Percentiles rank a stretch among this genome's conserved stretches.
Conservation (phyloP, 2,888 invertebrate species). For the Leucophenga maculata region DNA sequence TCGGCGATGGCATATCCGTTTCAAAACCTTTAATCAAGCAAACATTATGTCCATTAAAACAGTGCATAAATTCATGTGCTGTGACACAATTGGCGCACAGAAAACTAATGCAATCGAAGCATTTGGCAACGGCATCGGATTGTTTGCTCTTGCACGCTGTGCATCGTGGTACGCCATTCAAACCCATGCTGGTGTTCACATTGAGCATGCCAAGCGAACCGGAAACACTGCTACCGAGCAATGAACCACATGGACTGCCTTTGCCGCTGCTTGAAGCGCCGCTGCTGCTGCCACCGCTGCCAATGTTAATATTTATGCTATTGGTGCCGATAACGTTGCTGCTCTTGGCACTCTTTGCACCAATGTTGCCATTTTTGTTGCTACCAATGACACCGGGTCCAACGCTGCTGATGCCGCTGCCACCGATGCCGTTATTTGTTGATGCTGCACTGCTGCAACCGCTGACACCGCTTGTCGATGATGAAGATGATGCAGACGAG, state of each 20-base stretch:
- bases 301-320: conserved; percentile 42
- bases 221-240: conserved; percentile 37
- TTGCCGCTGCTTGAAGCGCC: conserved; percentile 32
- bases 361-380: conserved; percentile 41
- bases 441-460: conserved; percentile 67
- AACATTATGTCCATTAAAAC: conserved; percentile 96
- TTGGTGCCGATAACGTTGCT: conserved; percentile 41
- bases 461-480: conserved; percentile 74
- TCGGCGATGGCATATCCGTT: conserved; percentile 32
- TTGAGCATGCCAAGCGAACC: conserved; percentile 61
- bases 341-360: not conserved
- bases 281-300: conserved; percentile 31
- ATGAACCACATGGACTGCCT: conserved; percentile 47
- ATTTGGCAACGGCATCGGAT: conserved; percentile 94
- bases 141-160: conserved; percentile 97
- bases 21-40: conserved; percentile 73
- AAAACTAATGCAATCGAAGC: conserved; percentile 96
- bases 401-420: conserved; percentile 35
- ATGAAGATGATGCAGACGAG: conserved; percentile 55
- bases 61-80: conserved; percentile 99
- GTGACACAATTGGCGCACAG: conserved; percentile 98
- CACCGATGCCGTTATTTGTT: conserved; percentile 28
- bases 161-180: conserved; percentile 80
- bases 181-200: conserved; percentile 64
- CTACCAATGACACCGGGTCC: conserved; percentile 33